These are phyloP conservation scores for Chamaea fasciata DNA, from an alignment of 2,113 vertebrate species.

Conservation along the genomic window DNA sequence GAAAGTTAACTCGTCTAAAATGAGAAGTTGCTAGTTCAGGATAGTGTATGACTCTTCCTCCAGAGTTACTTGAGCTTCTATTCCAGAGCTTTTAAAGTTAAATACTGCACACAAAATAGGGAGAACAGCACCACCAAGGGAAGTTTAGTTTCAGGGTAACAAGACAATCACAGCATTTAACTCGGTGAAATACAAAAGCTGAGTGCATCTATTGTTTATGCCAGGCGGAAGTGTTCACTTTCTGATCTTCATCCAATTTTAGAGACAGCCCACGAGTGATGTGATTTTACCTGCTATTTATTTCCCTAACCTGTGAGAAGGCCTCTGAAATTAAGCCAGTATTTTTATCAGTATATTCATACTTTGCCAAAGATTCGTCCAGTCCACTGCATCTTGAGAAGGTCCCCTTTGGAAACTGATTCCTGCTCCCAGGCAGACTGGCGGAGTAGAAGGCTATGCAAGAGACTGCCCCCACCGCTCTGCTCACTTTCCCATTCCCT, in stretches of 20 bases:
- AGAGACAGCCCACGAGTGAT: not conserved
- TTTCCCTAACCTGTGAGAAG: not conserved
- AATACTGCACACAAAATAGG: slow-evolving; percentile 17
- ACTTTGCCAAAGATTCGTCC: not conserved
- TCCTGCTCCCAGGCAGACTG: not conserved
- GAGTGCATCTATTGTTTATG: not conserved
- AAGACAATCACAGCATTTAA: not conserved
- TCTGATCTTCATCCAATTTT: not conserved
- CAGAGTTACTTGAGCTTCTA: not conserved
- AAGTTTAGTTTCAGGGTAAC: slow-evolving; percentile 22
- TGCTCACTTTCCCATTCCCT: not conserved
- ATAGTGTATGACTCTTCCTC: not conserved
- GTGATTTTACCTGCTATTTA: not conserved
- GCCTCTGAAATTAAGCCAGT: not conserved
- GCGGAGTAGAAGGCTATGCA: not conserved
- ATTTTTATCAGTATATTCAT: not conserved
- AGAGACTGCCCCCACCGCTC: not conserved
- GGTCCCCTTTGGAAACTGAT: not conserved
- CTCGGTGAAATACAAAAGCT: not conserved
- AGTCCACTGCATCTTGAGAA: not conserved
- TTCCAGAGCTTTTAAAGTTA: not conserved
- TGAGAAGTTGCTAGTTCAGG: not conserved
- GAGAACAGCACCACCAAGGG: slow-evolving; percentile 63
- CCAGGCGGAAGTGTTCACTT: not conserved
- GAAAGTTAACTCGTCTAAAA: not conserved